phyloP scores from a whole-genome alignment of 2,888 invertebrate species.

The Ceratothoa steindachneri region DNA sequence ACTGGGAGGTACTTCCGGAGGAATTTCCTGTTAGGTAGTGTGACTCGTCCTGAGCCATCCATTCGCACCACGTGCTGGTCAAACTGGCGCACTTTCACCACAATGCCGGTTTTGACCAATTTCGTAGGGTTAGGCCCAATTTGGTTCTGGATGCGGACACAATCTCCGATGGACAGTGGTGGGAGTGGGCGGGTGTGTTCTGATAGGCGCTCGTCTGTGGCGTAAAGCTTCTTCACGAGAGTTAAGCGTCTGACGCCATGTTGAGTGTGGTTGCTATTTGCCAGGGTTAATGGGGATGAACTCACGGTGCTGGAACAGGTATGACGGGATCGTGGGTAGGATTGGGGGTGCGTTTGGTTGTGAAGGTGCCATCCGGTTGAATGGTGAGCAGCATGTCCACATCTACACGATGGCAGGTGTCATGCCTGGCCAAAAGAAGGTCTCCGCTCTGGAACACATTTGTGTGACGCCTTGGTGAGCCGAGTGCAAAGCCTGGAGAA shows the following conservation, averaged over 20 bases:
- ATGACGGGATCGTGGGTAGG: not conserved
- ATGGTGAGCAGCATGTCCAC: not conserved
- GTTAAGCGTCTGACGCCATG: not conserved
- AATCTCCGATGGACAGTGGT: not conserved
- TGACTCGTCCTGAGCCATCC: too few species aligned
- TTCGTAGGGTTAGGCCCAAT: not conserved
- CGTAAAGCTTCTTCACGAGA: not conserved
- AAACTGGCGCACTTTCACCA: too few species aligned
- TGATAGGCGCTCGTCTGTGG: too few species aligned
- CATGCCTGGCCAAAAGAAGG: conserved; percentile 22
- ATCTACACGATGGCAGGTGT: not conserved
- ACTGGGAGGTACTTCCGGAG: too few species aligned
- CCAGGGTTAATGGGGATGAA: conserved; percentile 7
- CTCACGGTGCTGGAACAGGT: conserved; percentile 2
- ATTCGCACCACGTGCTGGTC: too few species aligned
- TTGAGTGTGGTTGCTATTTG: conserved; percentile 9
- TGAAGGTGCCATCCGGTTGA: conserved; percentile 19
- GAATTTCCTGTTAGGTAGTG: too few species aligned
- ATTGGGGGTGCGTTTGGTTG: conserved; percentile 20
- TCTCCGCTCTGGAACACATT: too few species aligned
- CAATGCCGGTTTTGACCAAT: not conserved
- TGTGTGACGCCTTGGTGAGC: too few species aligned
- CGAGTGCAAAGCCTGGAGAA: conserved; percentile 6
- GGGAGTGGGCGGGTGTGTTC: too few species aligned
- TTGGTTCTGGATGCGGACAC: not conserved